These are phyloP conservation scores for Albula glossodonta DNA, from an alignment of 2,113 vertebrate species.

Conservation along the genomic window DNA sequence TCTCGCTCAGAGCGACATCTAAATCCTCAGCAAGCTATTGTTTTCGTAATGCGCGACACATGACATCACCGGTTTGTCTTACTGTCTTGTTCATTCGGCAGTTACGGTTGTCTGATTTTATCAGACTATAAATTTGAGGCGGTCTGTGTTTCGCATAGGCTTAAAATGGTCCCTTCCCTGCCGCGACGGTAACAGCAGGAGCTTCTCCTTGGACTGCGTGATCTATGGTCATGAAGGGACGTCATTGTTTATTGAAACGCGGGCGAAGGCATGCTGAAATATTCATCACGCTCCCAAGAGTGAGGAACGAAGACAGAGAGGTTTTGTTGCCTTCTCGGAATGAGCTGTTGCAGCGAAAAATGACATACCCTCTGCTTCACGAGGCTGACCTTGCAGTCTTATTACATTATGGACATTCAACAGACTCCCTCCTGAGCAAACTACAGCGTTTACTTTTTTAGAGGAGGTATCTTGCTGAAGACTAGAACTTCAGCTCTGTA, in stretches of 20 bases:
- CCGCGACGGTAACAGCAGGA: conserved; percentile 38
- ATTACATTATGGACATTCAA: too few relatives aligned
- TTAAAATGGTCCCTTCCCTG: neutral
- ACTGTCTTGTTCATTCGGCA: neutral
- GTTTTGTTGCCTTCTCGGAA: neutral
- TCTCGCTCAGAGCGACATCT: too few relatives aligned
- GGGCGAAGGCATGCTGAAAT: conserved; percentile 18
- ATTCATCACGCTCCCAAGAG: neutral
- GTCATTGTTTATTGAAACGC: conserved; percentile 45
- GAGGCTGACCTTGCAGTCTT: too few relatives aligned
- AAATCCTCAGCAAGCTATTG: neutral
- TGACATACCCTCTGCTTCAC: too few relatives aligned
- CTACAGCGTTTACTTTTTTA: too few relatives aligned
- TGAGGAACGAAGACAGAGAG: neutral
- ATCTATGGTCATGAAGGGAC: conserved; percentile 43
- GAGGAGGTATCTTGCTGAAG: too few relatives aligned
- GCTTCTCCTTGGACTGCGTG: conserved; percentile 49
- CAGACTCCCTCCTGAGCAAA: too few relatives aligned
- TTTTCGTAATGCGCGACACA: neutral
- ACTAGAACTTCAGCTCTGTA: too few relatives aligned
- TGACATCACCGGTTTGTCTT: neutral
- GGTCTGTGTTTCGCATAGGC: too few relatives aligned
- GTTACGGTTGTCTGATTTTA: neutral
- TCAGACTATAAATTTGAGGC: neutral
- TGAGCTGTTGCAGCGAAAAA: too few relatives aligned